A percentile compares a stretch with the other conserved stretches of the same genome.
Evolutionary conservation across 2,797 vertebrate genomes (phyloP).

Genomic region (Lacerta bilineata): DNA sequence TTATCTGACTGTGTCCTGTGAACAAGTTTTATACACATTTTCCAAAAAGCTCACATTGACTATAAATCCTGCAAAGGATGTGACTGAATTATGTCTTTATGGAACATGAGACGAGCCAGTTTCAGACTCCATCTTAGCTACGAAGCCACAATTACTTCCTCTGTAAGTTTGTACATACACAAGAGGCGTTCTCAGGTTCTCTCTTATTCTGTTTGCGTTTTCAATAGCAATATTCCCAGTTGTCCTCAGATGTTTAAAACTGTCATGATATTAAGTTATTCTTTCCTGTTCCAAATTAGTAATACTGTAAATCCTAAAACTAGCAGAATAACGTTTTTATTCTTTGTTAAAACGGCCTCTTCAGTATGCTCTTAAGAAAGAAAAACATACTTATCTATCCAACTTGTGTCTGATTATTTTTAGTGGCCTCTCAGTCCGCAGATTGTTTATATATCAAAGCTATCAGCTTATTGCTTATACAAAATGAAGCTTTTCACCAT

Average conservation of each 20-base stretch:
- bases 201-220: background rate
- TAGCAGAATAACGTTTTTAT: background rate
- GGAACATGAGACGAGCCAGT: background rate
- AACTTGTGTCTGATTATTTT: conserved; percentile 30
- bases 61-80: background rate
- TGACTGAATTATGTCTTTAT: background rate
- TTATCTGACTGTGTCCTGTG: background rate
- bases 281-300: conserved; percentile 3
- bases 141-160: background rate
- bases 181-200: background rate
- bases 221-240: background rate
- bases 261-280: conserved; percentile 10
- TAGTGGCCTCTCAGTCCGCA: background rate
- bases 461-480: background rate
- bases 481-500: background rate
- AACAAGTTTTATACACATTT: conserved; percentile 11
- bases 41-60: background rate
- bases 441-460: background rate
- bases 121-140: background rate
- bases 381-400: conserved; percentile 16
- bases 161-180: background rate
- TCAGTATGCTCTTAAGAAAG: conserved; percentile 9
- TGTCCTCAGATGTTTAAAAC: background rate
- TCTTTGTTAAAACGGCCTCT: background rate
- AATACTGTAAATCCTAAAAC: background rate